These are phyloP conservation scores for Parelbella ahira DNA, from an alignment of 2,888 invertebrate species.

Conservation along the genomic window DNA sequence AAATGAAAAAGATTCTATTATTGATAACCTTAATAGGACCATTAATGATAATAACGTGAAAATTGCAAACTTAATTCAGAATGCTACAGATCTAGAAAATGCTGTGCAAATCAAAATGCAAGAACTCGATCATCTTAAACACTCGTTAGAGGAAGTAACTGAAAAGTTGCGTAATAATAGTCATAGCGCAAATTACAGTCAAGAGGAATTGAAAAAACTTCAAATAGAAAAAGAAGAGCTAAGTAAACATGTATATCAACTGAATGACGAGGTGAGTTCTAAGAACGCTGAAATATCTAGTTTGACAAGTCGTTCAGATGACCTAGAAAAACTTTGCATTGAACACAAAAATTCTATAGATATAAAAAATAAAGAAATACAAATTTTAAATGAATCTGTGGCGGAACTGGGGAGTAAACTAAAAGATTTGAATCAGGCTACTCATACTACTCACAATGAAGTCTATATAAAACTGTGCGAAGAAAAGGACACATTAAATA, in stretches of 20 bases:
- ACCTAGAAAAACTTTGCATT: conserved; percentile 38
- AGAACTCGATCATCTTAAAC: conserved; percentile 52
- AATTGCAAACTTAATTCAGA: conserved; percentile 41
- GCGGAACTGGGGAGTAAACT: conserved; percentile 55
- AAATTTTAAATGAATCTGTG: conserved; percentile 58
- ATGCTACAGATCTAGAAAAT: conserved; percentile 44
- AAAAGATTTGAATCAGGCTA: conserved; percentile 36
- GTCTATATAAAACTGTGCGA: conserved; percentile 48
- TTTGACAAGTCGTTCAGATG: conserved; percentile 39
- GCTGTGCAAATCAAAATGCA: conserved; percentile 45
- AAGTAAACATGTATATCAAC: conserved; percentile 42
- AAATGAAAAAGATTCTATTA: conserved; percentile 62
- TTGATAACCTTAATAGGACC: conserved; percentile 51
- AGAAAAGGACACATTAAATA: conserved; percentile 53
- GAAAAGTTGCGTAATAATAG: conserved; percentile 37
- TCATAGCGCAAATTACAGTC: conserved; percentile 37
- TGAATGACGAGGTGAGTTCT: conserved; percentile 48
- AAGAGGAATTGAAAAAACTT: conserved; percentile 47
- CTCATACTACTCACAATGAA: conserved; percentile 49
- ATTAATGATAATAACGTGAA: conserved; percentile 43
- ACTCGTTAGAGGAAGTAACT: conserved; percentile 38
- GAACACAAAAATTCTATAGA: conserved; percentile 43
- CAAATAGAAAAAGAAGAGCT: conserved; percentile 52
- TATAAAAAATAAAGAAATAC: conserved; percentile 59
- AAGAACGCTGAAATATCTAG: conserved; percentile 49